Conservation (phyloP, 1,140 invertebrate species). For the Listronotus oregonensis region DNA sequence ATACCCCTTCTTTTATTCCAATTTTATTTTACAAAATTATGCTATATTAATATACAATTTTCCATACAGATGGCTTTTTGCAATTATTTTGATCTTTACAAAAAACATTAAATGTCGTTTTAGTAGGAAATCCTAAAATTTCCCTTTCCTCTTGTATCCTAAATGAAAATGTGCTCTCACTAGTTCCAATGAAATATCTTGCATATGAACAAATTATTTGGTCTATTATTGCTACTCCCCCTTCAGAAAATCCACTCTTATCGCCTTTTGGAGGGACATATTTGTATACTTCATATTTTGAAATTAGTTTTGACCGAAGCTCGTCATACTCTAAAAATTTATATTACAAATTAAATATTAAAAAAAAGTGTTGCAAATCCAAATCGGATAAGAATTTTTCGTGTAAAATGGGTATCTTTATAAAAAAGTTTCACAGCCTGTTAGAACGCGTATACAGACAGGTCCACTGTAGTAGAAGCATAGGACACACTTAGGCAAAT, state of each 20-base stretch:
- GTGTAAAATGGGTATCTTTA: no score
- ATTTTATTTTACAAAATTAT: no score
- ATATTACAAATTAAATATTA: no score
- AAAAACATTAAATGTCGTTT: conserved; percentile 88
- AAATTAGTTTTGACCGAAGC: conserved; percentile 40
- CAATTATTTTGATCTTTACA: conserved; percentile 66
- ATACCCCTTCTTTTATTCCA: no score
- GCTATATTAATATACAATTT: conserved; percentile 56
- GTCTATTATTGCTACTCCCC: conserved; percentile 91
- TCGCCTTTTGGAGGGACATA: conserved; percentile 58
- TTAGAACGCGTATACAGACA: no score
- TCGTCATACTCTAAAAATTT: conserved; percentile 28
- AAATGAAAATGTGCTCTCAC: conserved; percentile 94
- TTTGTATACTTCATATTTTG: conserved; percentile 57
- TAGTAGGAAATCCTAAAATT: conserved; percentile 82
- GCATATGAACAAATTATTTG: conserved; percentile 93
- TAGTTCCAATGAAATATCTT: conserved; percentile 87
- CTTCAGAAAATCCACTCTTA: conserved; percentile 72
- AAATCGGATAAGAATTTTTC: no score
- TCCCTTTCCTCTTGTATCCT: conserved; percentile 97
- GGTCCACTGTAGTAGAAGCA: no score
- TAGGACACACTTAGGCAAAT: no score
- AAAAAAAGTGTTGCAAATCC: no score
- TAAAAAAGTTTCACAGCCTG: no score
- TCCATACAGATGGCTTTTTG: conserved; percentile 59